These are phyloP conservation scores for Pseudolycoriella hygida DNA, from an alignment of 2,888 invertebrate species.

Conservation along the genomic window DNA sequence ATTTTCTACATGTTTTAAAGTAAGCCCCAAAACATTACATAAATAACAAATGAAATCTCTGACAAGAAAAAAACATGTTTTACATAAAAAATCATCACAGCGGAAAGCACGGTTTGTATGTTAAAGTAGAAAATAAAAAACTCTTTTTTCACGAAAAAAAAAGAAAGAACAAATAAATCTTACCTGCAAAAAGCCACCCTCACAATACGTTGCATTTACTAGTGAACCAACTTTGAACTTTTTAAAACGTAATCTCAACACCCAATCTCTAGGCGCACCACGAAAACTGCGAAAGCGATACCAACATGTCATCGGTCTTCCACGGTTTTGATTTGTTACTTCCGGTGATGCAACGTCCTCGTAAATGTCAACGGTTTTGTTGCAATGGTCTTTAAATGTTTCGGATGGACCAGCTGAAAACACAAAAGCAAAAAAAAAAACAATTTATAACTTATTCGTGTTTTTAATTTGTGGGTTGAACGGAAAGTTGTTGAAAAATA, in stretches of 20 bases:
- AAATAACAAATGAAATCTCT: too few relatives aligned
- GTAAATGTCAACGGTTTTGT: conserved; percentile 86
- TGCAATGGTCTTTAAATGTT: conserved; percentile 61
- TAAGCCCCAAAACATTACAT: too few relatives aligned
- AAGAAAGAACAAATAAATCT: conserved; percentile 7
- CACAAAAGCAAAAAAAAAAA: too few relatives aligned
- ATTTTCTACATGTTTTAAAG: too few relatives aligned
- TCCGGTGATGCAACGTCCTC: conserved; percentile 82
- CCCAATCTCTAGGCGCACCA: conserved; percentile 79
- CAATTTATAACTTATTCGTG: too few relatives aligned
- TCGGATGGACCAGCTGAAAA: conserved; percentile 17
- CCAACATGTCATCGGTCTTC: conserved; percentile 74
- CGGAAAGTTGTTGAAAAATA: too few relatives aligned
- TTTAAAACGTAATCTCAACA: conserved; percentile 73
- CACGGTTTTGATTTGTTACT: conserved; percentile 63
- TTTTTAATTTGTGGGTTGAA: too few relatives aligned
- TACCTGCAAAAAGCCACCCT: conserved; percentile 80
- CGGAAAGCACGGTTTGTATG: too few relatives aligned
- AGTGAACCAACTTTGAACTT: conserved; percentile 82
- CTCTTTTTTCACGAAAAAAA: too few relatives aligned
- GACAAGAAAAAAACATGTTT: too few relatives aligned
- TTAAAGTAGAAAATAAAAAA: too few relatives aligned
- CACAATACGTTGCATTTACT: conserved; percentile 73
- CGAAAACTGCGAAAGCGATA: conserved; percentile 79
- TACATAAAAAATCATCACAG: too few relatives aligned